phyloP scores from a whole-genome alignment of 2,113 vertebrate species.

The Nettapus auritus region DNA sequence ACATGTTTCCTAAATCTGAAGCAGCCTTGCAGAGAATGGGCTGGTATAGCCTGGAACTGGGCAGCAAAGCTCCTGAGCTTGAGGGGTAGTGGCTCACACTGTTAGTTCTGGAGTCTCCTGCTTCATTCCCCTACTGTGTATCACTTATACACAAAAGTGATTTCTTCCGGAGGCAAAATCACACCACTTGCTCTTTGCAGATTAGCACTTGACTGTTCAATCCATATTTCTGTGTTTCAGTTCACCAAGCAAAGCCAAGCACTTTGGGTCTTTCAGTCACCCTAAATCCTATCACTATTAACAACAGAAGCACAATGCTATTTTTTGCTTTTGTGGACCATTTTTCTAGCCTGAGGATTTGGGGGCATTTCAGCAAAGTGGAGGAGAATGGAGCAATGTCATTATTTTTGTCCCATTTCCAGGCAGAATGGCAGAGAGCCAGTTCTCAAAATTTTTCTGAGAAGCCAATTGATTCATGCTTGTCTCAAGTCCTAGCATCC shows the following conservation, averaged over 20 bases:
- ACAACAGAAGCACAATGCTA: neutral
- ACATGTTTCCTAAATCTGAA: neutral
- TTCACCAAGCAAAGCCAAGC: neutral
- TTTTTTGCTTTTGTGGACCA: neutral
- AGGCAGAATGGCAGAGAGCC: constrained; percentile 15
- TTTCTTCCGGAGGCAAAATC: neutral
- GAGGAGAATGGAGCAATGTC: neutral
- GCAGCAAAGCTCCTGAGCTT: accelerated
- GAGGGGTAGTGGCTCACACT: accelerated
- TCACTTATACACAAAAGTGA: neutral
- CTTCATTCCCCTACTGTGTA: neutral
- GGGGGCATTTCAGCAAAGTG: neutral
- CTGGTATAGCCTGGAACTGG: neutral
- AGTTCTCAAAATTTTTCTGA: constrained; percentile 20
- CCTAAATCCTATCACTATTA: neutral
- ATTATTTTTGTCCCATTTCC: constrained; percentile 24
- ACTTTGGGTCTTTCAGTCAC: neutral
- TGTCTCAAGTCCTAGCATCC: constrained; percentile 14
- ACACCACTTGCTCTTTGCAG: neutral
- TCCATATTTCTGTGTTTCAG: neutral
- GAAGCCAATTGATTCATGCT: constrained; percentile 14
- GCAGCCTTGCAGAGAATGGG: neutral
- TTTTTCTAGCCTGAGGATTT: neutral
- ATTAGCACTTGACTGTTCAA: neutral
- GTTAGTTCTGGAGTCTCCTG: neutral